Evolutionary conservation across 2,113 vertebrate genomes (phyloP).

Genomic region (Nerophis lumbriciformis): DNA sequence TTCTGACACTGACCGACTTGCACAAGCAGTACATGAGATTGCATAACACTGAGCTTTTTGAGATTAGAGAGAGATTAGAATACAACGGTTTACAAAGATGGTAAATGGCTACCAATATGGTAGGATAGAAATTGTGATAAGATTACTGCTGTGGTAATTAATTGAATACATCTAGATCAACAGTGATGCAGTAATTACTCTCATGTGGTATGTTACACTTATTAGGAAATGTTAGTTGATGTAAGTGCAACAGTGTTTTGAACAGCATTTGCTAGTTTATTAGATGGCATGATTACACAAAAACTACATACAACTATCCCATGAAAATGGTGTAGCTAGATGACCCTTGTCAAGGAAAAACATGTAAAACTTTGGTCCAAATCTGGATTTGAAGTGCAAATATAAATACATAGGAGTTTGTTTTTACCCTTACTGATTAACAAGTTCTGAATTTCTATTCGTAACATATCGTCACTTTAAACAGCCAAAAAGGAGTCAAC

Average conservation of each 20-base stretch:
- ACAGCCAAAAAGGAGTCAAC: background rate
- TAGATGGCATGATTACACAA: background rate
- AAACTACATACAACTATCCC: background rate
- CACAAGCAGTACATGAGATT: constrained; percentile 12
- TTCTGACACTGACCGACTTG: constrained; percentile 6
- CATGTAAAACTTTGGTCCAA: background rate
- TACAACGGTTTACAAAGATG: background rate
- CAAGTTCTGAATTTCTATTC: background rate
- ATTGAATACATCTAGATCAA: constrained; percentile 2
- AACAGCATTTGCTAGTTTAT: background rate
- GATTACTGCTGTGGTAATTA: background rate
- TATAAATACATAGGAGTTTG: too few species aligned
- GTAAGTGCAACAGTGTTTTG: background rate
- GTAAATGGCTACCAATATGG: constrained; percentile 13
- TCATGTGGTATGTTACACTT: background rate
- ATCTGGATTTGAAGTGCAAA: too few species aligned
- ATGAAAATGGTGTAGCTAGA: too few species aligned
- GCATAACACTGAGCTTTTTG: background rate
- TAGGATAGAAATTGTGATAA: background rate
- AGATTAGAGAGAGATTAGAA: constrained; percentile 20
- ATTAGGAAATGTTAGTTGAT: background rate
- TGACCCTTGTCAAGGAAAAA: background rate
- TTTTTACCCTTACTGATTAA: too few species aligned
- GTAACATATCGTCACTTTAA: background rate
- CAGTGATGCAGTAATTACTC: background rate